Conservation (phyloP, 2,113 vertebrate genomes). For the Narcine bancroftii region DNA sequence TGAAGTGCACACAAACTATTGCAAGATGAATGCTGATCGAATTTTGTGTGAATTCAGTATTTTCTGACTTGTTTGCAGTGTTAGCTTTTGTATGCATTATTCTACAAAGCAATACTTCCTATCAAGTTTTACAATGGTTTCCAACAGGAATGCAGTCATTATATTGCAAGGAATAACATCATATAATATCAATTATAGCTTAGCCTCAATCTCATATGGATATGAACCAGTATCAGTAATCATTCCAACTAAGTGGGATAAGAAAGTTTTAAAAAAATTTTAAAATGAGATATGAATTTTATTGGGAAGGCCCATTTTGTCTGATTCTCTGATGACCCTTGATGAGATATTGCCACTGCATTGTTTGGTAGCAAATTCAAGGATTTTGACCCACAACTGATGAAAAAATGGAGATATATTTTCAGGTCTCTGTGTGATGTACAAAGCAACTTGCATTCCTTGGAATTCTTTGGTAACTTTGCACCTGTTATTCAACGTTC, state of each 20-base stretch:
- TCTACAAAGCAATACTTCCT: background rate
- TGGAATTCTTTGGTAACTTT: too few relatives aligned
- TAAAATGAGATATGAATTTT: too few relatives aligned
- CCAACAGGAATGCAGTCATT: background rate
- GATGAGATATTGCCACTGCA: too few relatives aligned
- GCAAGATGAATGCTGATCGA: background rate
- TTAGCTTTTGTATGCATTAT: background rate
- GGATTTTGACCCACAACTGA: too few relatives aligned
- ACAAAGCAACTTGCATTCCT: too few relatives aligned
- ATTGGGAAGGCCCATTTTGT: too few relatives aligned
- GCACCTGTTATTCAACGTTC: too few relatives aligned
- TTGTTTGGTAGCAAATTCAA: too few relatives aligned
- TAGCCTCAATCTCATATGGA: background rate
- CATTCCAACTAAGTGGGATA: background rate
- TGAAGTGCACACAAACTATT: background rate
- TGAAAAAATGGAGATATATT: too few relatives aligned
- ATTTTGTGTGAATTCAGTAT: background rate
- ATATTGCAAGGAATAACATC: background rate
- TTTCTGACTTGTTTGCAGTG: background rate
- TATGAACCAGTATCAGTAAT: background rate
- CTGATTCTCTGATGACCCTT: too few relatives aligned
- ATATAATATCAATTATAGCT: too few relatives aligned
- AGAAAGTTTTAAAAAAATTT: background rate
- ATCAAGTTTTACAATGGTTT: background rate
- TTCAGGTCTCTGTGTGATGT: too few relatives aligned